Base-by-base conservation (phyloP, 2,888 invertebrate species). In the Halocaridina rubra region DNA sequence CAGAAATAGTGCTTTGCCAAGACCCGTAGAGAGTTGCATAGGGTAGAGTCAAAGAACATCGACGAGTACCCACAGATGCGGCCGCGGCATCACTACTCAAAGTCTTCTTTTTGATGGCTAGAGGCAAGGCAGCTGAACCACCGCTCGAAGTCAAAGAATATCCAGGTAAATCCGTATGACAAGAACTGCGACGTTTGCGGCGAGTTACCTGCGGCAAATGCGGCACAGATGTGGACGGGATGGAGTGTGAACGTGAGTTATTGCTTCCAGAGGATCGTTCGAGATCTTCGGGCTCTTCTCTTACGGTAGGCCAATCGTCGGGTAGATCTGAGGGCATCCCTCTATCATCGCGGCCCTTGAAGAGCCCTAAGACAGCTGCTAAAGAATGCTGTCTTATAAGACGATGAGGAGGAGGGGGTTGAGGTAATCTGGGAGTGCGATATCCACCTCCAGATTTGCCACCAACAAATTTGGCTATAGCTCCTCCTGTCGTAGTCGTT, bases 21-120 rank as follows among this genome's bases (percentile, higher is more conserved):
- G 89, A 89, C 32, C 89, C 89, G 87, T 89, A 90, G 61, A 89
- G 87, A 75, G 88, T 89, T 32, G 89, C 89, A 80, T 89, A 89
- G 39, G 90, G 89, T 71, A 89, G 89, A 13, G 89, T 89, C 39
- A 89, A 82, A 22, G 89, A 89, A 80, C 89, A 89, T 27, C 89
- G 88, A 10, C 90, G 88, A 5, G 89, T 87, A 10, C 80, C 74
- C 29, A 64, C 71, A 19, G 81, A 61, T 32, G 72, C 67, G 59
- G 78, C 78, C 5, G 69, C 74, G 4, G 77, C 53, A 27, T 80
- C 85, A 61, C 71, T 77, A 39, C 80, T 84, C 74, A 87, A 72
- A 3, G 88, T 59, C 61, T 86, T 87, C 76, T 86, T 87, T 24
- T 82, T 80, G 30, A 88, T 80, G 71, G 84, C 84, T 22, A 78